A percentile compares a stretch with the other conserved stretches of the same genome.
Evolutionary conservation across 2,888 invertebrate species (phyloP).

Genomic region (Limenitis camilla): DNA sequence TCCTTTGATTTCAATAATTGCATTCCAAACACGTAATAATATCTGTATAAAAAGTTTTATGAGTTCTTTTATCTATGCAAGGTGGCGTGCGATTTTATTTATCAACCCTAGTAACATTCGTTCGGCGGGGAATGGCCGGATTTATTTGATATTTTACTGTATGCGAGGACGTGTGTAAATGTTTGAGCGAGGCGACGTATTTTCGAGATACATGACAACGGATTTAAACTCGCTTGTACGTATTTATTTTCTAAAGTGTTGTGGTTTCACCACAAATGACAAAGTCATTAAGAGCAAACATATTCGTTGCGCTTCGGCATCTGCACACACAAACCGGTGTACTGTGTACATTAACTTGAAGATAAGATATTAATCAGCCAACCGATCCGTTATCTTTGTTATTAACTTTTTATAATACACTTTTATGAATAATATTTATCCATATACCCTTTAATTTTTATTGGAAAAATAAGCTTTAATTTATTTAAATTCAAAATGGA

Average conservation of each 20-base stretch:
- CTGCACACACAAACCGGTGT: background rate
- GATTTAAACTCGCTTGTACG: conserved; percentile 13
- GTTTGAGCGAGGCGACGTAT: conserved; percentile 32
- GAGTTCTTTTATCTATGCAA: conserved; percentile 24
- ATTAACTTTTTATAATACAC: background rate
- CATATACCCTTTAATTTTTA: too few relatives aligned
- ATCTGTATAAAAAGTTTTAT: conserved; percentile 31
- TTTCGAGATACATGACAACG: conserved; percentile 16
- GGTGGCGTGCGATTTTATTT: conserved; percentile 15
- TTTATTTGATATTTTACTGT: conserved; percentile 32
- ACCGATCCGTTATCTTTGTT: conserved; percentile 4
- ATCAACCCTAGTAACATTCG: conserved; percentile 18
- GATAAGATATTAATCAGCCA: background rate
- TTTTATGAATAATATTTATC: background rate
- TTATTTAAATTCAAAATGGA: too few relatives aligned
- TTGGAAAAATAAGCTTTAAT: too few relatives aligned
- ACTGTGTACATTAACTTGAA: background rate
- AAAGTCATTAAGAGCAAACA: background rate
- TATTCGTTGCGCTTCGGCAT: background rate
- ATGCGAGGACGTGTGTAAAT: conserved; percentile 34
- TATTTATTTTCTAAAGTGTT: conserved; percentile 9
- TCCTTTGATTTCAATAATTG: conserved; percentile 50
- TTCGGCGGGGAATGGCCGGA: conserved; percentile 26
- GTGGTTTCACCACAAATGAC: conserved; percentile 6
- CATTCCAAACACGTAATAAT: conserved; percentile 46